Percentiles rank a stretch among this genome's conserved stretches.
These are phyloP conservation scores for Heteronetta atricapilla DNA, from an alignment of 2,113 vertebrate species.

Conservation along the genomic window DNA sequence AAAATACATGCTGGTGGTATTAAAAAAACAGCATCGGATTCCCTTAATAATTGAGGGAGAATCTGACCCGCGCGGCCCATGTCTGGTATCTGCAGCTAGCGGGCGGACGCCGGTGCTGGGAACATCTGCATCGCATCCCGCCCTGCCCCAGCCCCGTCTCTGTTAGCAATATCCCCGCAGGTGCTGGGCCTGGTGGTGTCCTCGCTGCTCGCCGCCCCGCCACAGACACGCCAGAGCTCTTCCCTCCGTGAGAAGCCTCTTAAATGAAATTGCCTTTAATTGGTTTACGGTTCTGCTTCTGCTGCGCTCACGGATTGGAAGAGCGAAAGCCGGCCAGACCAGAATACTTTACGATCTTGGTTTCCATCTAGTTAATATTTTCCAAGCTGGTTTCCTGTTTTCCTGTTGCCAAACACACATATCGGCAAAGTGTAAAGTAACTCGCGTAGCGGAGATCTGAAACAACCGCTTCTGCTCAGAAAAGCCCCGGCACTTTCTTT, in stretches of 20 bases:
- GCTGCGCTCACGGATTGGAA: background rate
- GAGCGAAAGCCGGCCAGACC: slow-evolving; percentile 1
- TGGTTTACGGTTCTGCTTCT: slow-evolving; percentile 15
- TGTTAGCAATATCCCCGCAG: slow-evolving; percentile 14
- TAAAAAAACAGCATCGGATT: background rate
- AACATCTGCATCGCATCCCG: background rate
- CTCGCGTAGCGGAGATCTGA: background rate
- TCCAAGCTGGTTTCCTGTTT: slow-evolving; percentile 53
- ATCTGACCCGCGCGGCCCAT: accelerated
- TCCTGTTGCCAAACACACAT: slow-evolving; percentile 15
- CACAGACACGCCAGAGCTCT: background rate
- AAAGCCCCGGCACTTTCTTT: background rate
- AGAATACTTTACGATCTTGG: background rate
- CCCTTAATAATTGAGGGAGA: background rate
- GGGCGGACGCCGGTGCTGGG: background rate
- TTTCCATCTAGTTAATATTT: slow-evolving; percentile 26
- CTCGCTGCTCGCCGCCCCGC: background rate
- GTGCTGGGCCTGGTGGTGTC: background rate
- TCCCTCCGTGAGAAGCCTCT: background rate
- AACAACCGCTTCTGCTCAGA: background rate
- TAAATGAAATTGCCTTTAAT: slow-evolving; percentile 5
- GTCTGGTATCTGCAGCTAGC: background rate
- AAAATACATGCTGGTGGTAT: background rate
- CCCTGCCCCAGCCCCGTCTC: background rate
- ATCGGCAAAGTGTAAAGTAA: background rate